Conservation (phyloP, 2,888 invertebrate species). For the Dione vanillae region DNA sequence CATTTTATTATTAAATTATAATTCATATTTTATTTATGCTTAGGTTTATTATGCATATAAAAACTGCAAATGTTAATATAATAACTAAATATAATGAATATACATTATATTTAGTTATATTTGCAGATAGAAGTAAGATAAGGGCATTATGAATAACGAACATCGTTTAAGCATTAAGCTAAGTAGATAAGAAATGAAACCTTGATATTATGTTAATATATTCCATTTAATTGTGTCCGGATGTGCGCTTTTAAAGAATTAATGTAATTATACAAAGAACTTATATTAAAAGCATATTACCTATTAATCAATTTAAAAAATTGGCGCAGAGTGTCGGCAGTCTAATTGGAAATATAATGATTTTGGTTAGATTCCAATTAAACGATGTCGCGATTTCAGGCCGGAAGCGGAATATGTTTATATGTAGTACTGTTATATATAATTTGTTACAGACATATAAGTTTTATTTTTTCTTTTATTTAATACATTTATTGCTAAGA, state of each 20-base stretch:
- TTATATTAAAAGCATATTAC: not conserved
- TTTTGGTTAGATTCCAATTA: too few relatives aligned
- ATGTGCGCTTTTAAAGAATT: slow-evolving; percentile 11
- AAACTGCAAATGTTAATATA: not conserved
- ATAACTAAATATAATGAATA: too few relatives aligned
- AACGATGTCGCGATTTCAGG: too few relatives aligned
- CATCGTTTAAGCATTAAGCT: slow-evolving; percentile 18
- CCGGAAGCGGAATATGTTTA: too few relatives aligned
- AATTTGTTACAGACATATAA: too few relatives aligned
- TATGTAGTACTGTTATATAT: too few relatives aligned
- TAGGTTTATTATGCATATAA: not conserved
- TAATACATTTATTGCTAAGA: too few relatives aligned
- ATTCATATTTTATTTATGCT: not conserved
- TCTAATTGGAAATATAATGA: too few relatives aligned
- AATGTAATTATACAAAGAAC: slow-evolving; percentile 13
- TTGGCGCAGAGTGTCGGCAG: too few relatives aligned
- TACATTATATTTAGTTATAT: slow-evolving; percentile 7
- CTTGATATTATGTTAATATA: slow-evolving; percentile 15
- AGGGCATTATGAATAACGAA: not conserved
- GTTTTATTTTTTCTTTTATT: too few relatives aligned
- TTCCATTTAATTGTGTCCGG: slow-evolving; percentile 7
- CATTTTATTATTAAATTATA: not conserved
- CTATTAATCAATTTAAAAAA: not conserved
- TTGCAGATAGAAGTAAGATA: slow-evolving; percentile 11
- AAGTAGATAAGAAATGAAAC: slow-evolving; percentile 8